Percentiles rank a stretch among this genome's conserved stretches.
phyloP scores from a whole-genome alignment of 2,113 vertebrate genomes.

The Tauraco erythrolophus region DNA sequence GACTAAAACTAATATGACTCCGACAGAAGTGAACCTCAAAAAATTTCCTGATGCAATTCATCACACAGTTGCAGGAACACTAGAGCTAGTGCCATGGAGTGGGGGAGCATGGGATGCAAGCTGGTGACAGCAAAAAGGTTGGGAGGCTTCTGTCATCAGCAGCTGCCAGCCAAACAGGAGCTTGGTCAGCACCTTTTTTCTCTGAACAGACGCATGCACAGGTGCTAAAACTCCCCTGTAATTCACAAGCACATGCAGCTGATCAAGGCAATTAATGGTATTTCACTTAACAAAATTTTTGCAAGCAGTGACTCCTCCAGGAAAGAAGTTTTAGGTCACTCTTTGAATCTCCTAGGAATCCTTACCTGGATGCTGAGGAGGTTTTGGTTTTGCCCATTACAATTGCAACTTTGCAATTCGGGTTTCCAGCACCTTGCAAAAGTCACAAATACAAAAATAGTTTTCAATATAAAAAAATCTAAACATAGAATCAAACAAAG shows the following conservation, averaged over 20 bases:
- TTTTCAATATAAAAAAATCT: neutral
- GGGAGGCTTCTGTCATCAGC: neutral
- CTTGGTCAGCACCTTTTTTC: neutral
- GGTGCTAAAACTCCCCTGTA: neutral
- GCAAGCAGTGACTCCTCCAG: neutral
- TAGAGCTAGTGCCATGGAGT: neutral
- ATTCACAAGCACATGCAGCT: neutral
- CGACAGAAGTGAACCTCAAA: neutral
- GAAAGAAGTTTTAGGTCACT: neutral
- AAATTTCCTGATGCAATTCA: neutral
- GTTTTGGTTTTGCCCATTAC: slow-evolving; percentile 87
- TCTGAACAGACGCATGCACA: neutral
- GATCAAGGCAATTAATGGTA: neutral
- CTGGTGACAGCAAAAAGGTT: neutral
- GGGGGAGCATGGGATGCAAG: fast-evolving
- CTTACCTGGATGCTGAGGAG: slow-evolving; percentile 80
- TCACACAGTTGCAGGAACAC: neutral
- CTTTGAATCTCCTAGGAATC: neutral
- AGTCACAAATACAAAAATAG: neutral
- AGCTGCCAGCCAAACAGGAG: neutral
- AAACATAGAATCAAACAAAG: neutral
- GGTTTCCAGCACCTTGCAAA: slow-evolving; percentile 88
- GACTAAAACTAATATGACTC: neutral
- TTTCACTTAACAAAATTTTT: neutral
- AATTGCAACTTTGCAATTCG: slow-evolving; percentile 87